phyloP scores from a whole-genome alignment of 1,140 invertebrate genomes.

The Cephus cinctus region DNA sequence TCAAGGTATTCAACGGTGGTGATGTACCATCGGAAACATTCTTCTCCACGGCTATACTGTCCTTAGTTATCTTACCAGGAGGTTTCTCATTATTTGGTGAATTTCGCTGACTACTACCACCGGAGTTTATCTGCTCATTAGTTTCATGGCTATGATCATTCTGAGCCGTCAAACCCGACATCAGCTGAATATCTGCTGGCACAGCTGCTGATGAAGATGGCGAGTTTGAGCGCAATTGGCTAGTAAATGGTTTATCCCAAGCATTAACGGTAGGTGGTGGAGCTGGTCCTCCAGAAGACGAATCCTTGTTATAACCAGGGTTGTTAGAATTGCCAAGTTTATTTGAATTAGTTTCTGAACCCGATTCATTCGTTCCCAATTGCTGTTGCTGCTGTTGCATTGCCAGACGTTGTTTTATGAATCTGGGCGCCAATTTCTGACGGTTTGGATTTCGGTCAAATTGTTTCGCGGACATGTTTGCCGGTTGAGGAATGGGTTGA shows the following conservation, averaged over 20 bases:
- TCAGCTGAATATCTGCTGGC: slow-evolving; percentile 42
- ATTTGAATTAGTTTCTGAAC: too few relatives aligned
- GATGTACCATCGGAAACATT: slow-evolving; percentile 70
- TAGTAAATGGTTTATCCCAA: slow-evolving; percentile 81
- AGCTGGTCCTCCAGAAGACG: slow-evolving; percentile 55
- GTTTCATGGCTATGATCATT: slow-evolving; percentile 38
- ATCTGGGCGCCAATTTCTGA: slow-evolving; percentile 72
- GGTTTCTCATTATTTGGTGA: slow-evolving; percentile 54
- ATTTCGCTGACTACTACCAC: slow-evolving; percentile 60
- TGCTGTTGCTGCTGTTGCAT: slow-evolving; percentile 54
- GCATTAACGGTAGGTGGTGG: slow-evolving; percentile 74
- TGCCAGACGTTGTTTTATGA: slow-evolving; percentile 72
- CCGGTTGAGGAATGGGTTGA: slow-evolving; percentile 54
- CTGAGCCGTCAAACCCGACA: slow-evolving; percentile 33
- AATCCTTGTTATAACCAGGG: slow-evolving; percentile 51
- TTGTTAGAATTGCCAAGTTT: slow-evolving; percentile 43
- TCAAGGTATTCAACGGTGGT: slow-evolving; percentile 82
- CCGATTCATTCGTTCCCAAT: slow-evolving; percentile 46
- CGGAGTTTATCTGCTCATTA: slow-evolving; percentile 35
- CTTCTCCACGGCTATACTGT: slow-evolving; percentile 52
- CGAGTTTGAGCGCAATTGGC: slow-evolving; percentile 60
- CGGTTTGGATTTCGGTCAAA: slow-evolving; percentile 60
- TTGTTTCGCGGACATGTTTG: slow-evolving; percentile 48
- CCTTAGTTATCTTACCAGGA: slow-evolving; percentile 38
- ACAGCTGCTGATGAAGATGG: slow-evolving; percentile 40